A percentile compares a stretch with the other conserved stretches of the same genome.
Conservation (phyloP, 2,888 invertebrate genomes). For the Microdon myrmicae region DNA sequence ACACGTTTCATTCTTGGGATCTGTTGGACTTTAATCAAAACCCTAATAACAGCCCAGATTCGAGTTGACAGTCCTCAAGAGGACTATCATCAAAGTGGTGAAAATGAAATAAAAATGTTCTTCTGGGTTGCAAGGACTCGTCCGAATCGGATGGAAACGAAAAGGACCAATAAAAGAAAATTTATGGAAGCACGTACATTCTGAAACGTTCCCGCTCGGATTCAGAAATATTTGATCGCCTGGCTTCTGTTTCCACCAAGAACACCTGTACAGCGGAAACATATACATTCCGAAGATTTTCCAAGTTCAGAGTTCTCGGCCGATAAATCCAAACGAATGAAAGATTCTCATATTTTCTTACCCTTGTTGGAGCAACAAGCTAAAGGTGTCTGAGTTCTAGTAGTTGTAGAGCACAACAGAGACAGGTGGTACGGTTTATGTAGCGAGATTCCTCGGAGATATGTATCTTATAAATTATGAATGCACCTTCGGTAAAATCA, state of each 20-base stretch:
- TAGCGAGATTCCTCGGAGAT: no score
- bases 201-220: slow-evolving; percentile 34
- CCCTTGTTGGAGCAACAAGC: slow-evolving; percentile 26
- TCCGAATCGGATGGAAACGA: no score
- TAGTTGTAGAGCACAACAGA: no score
- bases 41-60: slow-evolving; percentile 30
- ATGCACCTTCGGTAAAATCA: no score
- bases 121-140: slow-evolving; percentile 6
- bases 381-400: slow-evolving; percentile 1
- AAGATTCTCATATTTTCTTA: slow-evolving; percentile 17
- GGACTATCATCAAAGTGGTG: slow-evolving; percentile 33
- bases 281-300: slow-evolving; percentile 29
- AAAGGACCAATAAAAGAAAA: slow-evolving; percentile 34
- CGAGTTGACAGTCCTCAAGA: slow-evolving; percentile 35
- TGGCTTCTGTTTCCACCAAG: neutral
- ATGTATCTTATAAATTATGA: no score
- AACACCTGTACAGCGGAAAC: slow-evolving; percentile 18
- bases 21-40: slow-evolving; percentile 29
- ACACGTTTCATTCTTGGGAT: neutral
- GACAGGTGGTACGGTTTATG: no score
- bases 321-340: neutral
- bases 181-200: slow-evolving; percentile 41
- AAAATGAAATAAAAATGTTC: slow-evolving; percentile 37
- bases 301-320: slow-evolving; percentile 18
- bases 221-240: slow-evolving; percentile 42